Conservation (phyloP, 2,113 vertebrate genomes). For the Hemichromis elongatus region DNA sequence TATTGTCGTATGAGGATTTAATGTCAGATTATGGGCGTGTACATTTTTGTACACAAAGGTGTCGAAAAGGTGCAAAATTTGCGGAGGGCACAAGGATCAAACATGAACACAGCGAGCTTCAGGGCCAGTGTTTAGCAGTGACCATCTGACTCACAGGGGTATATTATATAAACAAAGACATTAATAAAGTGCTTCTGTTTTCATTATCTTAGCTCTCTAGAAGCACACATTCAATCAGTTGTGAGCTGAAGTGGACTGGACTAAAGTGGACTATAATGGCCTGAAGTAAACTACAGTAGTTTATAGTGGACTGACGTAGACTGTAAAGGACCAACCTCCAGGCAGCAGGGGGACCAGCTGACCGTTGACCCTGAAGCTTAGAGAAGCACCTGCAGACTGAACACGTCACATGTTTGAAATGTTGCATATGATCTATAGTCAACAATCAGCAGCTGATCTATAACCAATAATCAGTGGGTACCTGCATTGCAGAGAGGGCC, state of each 20-base stretch:
- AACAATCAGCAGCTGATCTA: neutral
- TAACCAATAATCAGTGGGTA: neutral
- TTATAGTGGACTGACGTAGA: neutral
- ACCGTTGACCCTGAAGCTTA: conserved; percentile 46
- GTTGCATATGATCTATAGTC: neutral
- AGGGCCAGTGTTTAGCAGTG: fast-evolving
- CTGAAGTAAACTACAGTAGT: no score
- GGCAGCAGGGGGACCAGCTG: neutral
- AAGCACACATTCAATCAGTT: no score
- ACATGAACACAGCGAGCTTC: neutral
- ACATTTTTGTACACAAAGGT: neutral
- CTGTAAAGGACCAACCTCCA: conserved; percentile 29
- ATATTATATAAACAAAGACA: neutral
- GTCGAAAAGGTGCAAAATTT: neutral
- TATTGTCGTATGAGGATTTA: neutral
- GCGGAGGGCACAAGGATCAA: neutral
- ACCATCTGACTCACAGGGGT: neutral
- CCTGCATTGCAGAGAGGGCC: neutral
- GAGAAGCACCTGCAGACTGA: conserved; percentile 8
- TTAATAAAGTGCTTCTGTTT: neutral
- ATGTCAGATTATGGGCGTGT: neutral
- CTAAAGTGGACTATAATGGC: no score
- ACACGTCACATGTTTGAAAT: neutral
- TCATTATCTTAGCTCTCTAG: no score
- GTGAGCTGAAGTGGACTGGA: no score